phyloP scores from a whole-genome alignment of 1,140 invertebrate species.

The Maniola jurtina region DNA sequence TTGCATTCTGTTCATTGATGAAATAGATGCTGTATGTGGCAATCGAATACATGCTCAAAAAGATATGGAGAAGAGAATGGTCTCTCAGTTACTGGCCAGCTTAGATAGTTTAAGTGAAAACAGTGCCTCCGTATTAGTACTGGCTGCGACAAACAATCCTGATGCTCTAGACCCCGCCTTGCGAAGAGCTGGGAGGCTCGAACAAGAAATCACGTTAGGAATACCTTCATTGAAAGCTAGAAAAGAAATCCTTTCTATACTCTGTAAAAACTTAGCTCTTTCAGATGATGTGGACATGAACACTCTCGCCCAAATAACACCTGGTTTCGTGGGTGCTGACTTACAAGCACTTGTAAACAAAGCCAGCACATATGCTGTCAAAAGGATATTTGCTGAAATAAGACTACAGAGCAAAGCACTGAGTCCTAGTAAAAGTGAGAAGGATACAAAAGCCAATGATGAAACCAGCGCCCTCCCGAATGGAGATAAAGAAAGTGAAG shows the following conservation, averaged over 20 bases:
- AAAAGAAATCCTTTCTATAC: slow-evolving; percentile 86
- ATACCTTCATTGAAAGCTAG: slow-evolving; percentile 93
- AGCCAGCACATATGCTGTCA: slow-evolving; percentile 92
- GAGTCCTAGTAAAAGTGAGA: slow-evolving; percentile 29
- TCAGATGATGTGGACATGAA: slow-evolving; percentile 84
- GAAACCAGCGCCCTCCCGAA: slow-evolving; percentile 47
- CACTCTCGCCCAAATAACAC: slow-evolving; percentile 89
- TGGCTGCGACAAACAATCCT: slow-evolving; percentile 97
- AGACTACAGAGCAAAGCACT: slow-evolving; percentile 40
- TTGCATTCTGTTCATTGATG: slow-evolving; percentile 95
- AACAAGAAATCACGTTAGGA: slow-evolving; percentile 95
- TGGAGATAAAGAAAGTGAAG: slow-evolving; percentile 58
- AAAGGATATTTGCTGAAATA: slow-evolving; percentile 75
- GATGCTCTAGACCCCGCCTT: slow-evolving; percentile 96
- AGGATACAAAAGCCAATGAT: slow-evolving; percentile 34
- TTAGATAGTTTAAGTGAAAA: slow-evolving; percentile 89
- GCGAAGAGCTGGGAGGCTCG: slow-evolving; percentile 93
- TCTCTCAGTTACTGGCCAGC: slow-evolving; percentile 93
- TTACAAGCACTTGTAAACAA: slow-evolving; percentile 91
- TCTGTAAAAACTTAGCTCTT: slow-evolving; percentile 85
- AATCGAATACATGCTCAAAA: slow-evolving; percentile 92
- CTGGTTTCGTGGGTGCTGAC: slow-evolving; percentile 98
- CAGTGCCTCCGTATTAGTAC: slow-evolving; percentile 88
- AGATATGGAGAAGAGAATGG: slow-evolving; percentile 97
- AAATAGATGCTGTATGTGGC: slow-evolving; percentile 94